phyloP scores from a whole-genome alignment of 2,888 invertebrate genomes.

The Pilophorus perplexus region DNA sequence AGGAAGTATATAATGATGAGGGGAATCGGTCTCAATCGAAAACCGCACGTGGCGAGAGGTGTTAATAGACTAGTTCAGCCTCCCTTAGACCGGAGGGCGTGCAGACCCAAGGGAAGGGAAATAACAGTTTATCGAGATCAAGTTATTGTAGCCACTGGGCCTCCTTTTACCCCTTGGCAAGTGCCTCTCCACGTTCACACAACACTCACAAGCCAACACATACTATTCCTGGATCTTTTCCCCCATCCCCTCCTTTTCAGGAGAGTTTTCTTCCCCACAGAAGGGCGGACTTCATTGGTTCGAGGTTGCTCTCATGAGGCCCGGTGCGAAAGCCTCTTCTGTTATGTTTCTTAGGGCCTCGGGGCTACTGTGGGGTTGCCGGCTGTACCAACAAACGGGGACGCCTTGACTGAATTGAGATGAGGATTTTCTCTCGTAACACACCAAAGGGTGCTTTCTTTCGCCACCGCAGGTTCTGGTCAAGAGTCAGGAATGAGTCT shows the following conservation, averaged over 20 bases:
- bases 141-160: slow-evolving; percentile 36
- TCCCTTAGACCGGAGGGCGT: not conserved
- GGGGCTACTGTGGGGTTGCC: not conserved
- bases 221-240: not conserved
- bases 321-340: no score
- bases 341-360: slow-evolving; percentile 10
- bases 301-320: no score
- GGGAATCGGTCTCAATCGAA: not conserved
- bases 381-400: no score
- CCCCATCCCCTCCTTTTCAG: not conserved
- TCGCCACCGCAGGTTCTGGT: no score
- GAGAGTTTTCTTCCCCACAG: no score
- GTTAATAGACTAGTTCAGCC: slow-evolving; percentile 37
- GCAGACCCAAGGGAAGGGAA: slow-evolving; percentile 27
- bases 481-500: no score
- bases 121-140: slow-evolving; percentile 39
- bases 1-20: not conserved
- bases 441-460: no score
- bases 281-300: no score
- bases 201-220: not conserved
- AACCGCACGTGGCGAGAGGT: slow-evolving; percentile 26
- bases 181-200: not conserved
- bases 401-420: no score
- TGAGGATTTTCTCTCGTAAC: no score
- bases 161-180: not conserved